Base-by-base conservation (phyloP, 2,888 invertebrate genomes). In the Syrphus vitripennis region DNA sequence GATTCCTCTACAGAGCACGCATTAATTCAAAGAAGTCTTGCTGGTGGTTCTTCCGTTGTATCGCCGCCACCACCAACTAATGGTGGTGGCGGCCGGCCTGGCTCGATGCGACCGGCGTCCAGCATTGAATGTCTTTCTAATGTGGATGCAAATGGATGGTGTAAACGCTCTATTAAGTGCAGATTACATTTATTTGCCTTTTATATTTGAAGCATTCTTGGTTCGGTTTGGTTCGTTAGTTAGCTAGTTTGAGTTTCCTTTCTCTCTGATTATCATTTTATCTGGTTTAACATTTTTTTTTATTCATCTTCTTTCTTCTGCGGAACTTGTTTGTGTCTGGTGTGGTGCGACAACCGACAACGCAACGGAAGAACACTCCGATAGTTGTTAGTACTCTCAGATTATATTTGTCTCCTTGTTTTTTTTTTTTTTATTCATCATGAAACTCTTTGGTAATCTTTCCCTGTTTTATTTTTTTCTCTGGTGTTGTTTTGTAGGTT, bases 161-260 rank as follows among this genome's bases (percentile, higher is more conserved):
- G 86, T 86, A 86, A 86, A 86, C 86, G 86, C 82, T 86, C 86
- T 86, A 86, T 86, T 86, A 86, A 86, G 86, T 86, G 86, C 82
- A 65, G 86, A 86, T 86, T 86, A 82, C 63, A 78, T 82, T 69
- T 78, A 70, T 83, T 83, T 70, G 57, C 37, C 29, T 74, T 83
- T 45, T 59, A 48, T 40, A 63, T 63, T n/a, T 40, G 61, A 77
- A 77, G 34, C 69, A 16, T 72, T 69, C 40, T 50, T 50, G 48
- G 48, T 48, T 50, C 6, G 31, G 31, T 48, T 67, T 50, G 67
- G 71, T 69, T 76, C 65, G 63, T 72, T 82, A 42, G 75, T 45
- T 63, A 70, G 75, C 61, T 34, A 24, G 31, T 55, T 65, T 70
- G 26, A 50, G 69, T 74, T 48, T 53, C 48, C 50, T 50, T 59